A percentile compares a stretch with the other conserved stretches of the same genome.
phyloP scores from a whole-genome alignment of 1,140 invertebrate species.

The Aporrectodea caliginosa region DNA sequence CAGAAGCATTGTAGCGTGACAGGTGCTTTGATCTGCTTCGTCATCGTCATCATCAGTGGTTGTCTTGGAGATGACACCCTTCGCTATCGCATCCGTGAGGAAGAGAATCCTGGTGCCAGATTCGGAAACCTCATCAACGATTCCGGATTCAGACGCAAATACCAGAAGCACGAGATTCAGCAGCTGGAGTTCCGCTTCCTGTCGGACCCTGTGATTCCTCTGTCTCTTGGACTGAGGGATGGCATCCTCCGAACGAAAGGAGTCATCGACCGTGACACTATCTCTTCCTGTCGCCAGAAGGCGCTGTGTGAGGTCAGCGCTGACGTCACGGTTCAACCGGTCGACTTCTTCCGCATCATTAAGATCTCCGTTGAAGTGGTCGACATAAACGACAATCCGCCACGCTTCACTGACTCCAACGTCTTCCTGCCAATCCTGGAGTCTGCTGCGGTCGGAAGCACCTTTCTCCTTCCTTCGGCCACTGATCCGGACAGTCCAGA shows the following conservation, averaged over 20 bases:
- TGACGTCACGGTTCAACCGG: conserved; percentile 4
- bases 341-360: neutral
- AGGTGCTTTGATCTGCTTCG: too few relatives aligned
- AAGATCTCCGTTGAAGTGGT: neutral
- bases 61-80: neutral
- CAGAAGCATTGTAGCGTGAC: too few relatives aligned
- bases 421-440: conserved; percentile 17
- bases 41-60: neutral
- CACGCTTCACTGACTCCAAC: conserved; percentile 8
- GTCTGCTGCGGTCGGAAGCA: conserved; percentile 10
- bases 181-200: conserved; percentile 14
- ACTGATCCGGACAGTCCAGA: conserved; percentile 34
- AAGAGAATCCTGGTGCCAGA: conserved; percentile 23
- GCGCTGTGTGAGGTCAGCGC: neutral
- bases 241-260: conserved; percentile 9
- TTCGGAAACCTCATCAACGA: conserved; percentile 25
- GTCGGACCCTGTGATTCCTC: conserved; percentile 7
- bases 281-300: conserved; percentile 6
- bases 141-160: neutral
- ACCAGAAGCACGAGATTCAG: neutral
- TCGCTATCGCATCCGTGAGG: conserved; percentile 1
- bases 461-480: conserved; percentile 35
- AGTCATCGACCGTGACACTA: conserved; percentile 15
- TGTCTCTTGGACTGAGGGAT: neutral
- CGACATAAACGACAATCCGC: conserved; percentile 32